phyloP scores from a whole-genome alignment of 2,888 invertebrate genomes.

The Eustalomyia histrio region DNA sequence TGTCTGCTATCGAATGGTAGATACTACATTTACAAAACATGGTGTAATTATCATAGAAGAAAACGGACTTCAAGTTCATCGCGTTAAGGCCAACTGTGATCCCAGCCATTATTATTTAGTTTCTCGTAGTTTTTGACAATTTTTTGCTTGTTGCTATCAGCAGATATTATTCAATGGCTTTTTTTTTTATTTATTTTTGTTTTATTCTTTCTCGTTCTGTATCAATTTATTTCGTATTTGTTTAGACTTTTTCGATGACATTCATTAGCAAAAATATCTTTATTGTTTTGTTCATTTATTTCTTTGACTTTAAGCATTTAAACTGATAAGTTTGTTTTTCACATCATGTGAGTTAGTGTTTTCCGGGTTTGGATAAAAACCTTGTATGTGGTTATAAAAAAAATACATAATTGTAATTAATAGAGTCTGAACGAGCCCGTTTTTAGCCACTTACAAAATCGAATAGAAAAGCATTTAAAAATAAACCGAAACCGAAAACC shows the following conservation, averaged over 20 bases:
- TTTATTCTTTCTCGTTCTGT: neutral
- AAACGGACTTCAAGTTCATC: constrained; percentile 22
- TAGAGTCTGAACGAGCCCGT: too few relatives aligned
- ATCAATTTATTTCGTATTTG: constrained; percentile 8
- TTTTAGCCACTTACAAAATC: too few relatives aligned
- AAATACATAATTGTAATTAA: too few relatives aligned
- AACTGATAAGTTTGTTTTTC: too few relatives aligned
- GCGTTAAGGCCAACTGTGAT: constrained; percentile 18
- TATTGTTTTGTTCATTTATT: constrained; percentile 18
- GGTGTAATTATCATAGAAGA: constrained; percentile 38
- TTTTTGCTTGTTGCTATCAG: constrained; percentile 26
- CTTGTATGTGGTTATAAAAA: too few relatives aligned
- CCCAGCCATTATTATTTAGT: neutral
- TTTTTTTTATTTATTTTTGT: too few relatives aligned
- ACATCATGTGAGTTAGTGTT: too few relatives aligned
- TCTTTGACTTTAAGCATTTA: neutral
- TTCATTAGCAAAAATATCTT: constrained; percentile 10
- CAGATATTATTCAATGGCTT: constrained; percentile 2
- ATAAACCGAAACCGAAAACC: too few relatives aligned
- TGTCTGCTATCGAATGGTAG: neutral
- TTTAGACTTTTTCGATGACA: neutral
- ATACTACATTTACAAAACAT: constrained; percentile 34
- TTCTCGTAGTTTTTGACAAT: constrained; percentile 6
- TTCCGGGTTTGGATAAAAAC: too few relatives aligned
- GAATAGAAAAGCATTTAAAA: too few relatives aligned